A percentile compares a stretch with the other conserved stretches of the same genome.
These are phyloP conservation scores for Cotesia vestalis DNA, from an alignment of 1,140 invertebrate genomes.

Conservation along the genomic window DNA sequence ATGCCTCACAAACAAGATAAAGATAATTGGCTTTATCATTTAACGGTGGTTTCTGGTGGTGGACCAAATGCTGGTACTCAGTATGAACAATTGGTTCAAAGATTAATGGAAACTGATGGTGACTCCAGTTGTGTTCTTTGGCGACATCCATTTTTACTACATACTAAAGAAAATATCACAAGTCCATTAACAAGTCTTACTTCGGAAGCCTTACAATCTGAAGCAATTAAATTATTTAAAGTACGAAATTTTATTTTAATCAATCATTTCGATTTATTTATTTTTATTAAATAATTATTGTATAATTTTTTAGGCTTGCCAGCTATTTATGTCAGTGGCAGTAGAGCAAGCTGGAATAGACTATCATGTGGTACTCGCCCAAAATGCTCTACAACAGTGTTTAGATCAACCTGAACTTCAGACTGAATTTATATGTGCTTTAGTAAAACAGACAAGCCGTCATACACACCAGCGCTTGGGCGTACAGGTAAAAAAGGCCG, in stretches of 20 bases:
- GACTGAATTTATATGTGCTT: constrained; percentile 88
- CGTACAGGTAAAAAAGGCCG: constrained; percentile 86
- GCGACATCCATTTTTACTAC: constrained; percentile 91
- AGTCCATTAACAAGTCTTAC: constrained; percentile 87
- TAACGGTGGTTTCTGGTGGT: constrained; percentile 92
- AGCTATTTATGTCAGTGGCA: constrained; percentile 92
- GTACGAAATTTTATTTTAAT: constrained; percentile 62
- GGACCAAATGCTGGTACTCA: constrained; percentile 90
- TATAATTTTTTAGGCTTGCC: constrained; percentile 77
- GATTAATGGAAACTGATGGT: constrained; percentile 93
- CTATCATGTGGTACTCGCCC: constrained; percentile 93
- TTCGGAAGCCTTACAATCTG: constrained; percentile 83
- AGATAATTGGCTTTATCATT: constrained; percentile 93
- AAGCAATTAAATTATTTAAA: constrained; percentile 95
- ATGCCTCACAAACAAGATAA: constrained; percentile 88
- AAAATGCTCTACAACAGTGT: constrained; percentile 92
- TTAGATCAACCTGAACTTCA: constrained; percentile 89
- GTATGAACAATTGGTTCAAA: constrained; percentile 93
- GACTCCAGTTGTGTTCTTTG: constrained; percentile 93
- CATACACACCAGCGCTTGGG: constrained; percentile 84
- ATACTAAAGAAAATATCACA: constrained; percentile 87
- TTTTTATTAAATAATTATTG: constrained; percentile 15
- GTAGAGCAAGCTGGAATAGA: constrained; percentile 95
- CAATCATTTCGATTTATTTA: constrained; percentile 22
- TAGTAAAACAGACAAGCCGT: constrained; percentile 92